A percentile compares a stretch with the other conserved stretches of the same genome.
These are phyloP conservation scores for Natator depressus DNA, from an alignment of 2,113 vertebrate species.

Conservation along the genomic window DNA sequence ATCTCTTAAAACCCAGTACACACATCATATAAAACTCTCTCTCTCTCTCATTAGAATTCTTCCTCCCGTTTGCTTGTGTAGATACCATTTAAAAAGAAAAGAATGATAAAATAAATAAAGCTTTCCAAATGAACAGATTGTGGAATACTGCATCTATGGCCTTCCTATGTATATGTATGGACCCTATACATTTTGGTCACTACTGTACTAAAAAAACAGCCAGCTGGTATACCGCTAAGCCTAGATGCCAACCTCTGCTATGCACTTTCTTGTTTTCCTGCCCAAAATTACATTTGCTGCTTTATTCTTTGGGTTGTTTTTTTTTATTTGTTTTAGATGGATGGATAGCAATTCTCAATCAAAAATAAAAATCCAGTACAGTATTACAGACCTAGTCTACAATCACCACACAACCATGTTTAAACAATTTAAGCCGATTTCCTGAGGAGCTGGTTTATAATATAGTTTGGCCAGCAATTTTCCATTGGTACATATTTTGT, in stretches of 20 bases:
- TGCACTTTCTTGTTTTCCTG: neutral
- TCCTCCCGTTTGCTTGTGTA: neutral
- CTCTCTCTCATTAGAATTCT: neutral
- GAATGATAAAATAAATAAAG: fast-evolving
- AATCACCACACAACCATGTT: neutral
- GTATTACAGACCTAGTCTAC: neutral
- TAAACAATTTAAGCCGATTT: neutral
- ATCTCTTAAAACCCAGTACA: neutral
- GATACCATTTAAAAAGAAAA: neutral
- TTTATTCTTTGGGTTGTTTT: neutral
- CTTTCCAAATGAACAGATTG: neutral
- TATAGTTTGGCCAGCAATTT: neutral
- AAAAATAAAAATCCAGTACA: neutral
- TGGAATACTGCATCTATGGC: neutral
- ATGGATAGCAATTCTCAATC: neutral
- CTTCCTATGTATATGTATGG: neutral
- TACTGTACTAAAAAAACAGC: neutral
- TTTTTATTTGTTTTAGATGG: neutral
- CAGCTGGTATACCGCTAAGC: fast-evolving
- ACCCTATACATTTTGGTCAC: neutral
- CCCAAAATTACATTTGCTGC: neutral
- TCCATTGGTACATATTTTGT: neutral
- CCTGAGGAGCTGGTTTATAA: neutral
- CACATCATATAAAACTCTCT: neutral
- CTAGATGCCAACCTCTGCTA: conserved; percentile 2